These are phyloP conservation scores for Cyclophora albipunctata DNA, from an alignment of 2,888 invertebrate species.

Conservation along the genomic window DNA sequence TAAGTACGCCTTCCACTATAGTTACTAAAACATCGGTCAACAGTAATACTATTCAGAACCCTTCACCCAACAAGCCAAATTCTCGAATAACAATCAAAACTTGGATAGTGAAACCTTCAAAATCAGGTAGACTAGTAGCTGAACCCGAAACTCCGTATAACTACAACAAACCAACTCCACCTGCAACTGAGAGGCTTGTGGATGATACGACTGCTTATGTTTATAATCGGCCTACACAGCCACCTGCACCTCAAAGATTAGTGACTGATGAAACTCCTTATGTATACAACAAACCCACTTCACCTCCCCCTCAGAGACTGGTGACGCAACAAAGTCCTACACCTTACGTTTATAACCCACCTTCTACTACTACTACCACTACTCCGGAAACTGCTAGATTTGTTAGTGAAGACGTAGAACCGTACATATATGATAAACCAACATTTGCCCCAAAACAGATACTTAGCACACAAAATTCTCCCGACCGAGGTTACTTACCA, in stretches of 20 bases:
- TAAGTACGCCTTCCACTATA: constrained; percentile 55
- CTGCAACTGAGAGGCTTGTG: constrained; percentile 30
- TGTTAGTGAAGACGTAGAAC: constrained; percentile 12
- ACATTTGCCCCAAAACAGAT: constrained; percentile 33
- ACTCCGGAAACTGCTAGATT: constrained; percentile 6
- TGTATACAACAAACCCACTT: constrained; percentile 27
- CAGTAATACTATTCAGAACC: constrained; percentile 24
- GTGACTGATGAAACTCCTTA: constrained; percentile 29
- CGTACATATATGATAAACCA: constrained; percentile 34
- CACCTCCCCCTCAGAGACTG: constrained; percentile 15
- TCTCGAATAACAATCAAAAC: constrained; percentile 63
- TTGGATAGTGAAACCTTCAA: constrained; percentile 63
- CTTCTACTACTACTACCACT: constrained; percentile 17
- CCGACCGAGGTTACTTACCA: constrained; percentile 26
- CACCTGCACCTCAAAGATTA: constrained; percentile 24
- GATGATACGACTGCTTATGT: constrained; percentile 39
- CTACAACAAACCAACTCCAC: constrained; percentile 38
- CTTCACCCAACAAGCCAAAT: constrained; percentile 39
- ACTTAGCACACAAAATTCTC: constrained; percentile 26
- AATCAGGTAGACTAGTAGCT: constrained; percentile 39
- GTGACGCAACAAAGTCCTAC: constrained; percentile 16
- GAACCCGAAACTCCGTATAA: constrained; percentile 42
- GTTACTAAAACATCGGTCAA: constrained; percentile 57
- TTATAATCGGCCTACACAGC: constrained; percentile 35
- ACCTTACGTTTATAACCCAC: constrained; percentile 28